Conservation (phyloP, 2,888 invertebrate genomes). For the Acronicta aceris region DNA sequence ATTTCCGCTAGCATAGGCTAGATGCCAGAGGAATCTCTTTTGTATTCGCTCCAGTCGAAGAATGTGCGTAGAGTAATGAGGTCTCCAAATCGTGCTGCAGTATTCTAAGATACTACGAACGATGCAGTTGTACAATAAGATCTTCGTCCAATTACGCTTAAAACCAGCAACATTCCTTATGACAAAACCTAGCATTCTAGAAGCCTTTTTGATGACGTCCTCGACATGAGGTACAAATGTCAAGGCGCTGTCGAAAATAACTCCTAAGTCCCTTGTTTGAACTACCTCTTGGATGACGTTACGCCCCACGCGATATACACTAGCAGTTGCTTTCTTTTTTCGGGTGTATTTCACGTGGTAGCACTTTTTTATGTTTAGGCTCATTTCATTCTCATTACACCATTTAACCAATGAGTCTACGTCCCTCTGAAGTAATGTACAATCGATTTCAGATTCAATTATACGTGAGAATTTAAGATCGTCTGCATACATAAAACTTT, state of each 20-base stretch:
- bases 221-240: neutral
- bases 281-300: neutral
- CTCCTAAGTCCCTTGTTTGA: neutral
- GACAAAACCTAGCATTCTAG: neutral
- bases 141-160: too few species aligned
- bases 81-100: too few species aligned
- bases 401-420: neutral
- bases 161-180: too few species aligned
- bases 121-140: too few species aligned
- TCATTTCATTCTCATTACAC: neutral
- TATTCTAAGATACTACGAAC: too few species aligned
- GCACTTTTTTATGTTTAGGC: neutral
- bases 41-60: too few species aligned
- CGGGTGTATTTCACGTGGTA: slow-evolving; percentile 5
- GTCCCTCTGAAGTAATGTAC: neutral
- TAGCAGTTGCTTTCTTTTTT: neutral
- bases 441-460: neutral
- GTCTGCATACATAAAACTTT: slow-evolving; percentile 2
- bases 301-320: neutral
- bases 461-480: neutral
- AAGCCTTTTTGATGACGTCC: neutral
- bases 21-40: too few species aligned
- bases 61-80: too few species aligned
- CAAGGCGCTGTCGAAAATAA: neutral
- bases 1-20: neutral